Conservation (phyloP, 2,888 invertebrate species). For the Choreutis nemorana region DNA sequence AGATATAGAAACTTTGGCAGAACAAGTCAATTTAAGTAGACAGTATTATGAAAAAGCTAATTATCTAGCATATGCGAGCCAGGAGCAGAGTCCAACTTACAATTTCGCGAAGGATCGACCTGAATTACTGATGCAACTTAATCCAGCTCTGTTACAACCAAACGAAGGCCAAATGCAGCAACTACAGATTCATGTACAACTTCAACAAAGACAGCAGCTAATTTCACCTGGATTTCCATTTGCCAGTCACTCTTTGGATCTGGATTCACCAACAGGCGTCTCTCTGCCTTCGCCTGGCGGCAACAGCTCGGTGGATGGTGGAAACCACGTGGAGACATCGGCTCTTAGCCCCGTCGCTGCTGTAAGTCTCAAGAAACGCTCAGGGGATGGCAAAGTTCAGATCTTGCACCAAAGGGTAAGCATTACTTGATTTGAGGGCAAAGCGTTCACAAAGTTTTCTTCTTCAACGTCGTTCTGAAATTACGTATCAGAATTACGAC, state of each 20-base stretch:
- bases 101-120: conserved; percentile 70
- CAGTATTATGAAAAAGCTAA: conserved; percentile 59
- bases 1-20: conserved; percentile 79
- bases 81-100: conserved; percentile 65
- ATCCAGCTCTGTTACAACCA: conserved; percentile 60
- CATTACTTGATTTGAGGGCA: conserved; percentile 68
- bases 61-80: conserved; percentile 51
- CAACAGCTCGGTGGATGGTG: conserved; percentile 74
- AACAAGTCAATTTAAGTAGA: conserved; percentile 73
- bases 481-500: conserved; percentile 2
- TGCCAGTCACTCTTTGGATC: conserved; percentile 73
- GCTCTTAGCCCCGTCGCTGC: conserved; percentile 73
- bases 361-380: conserved; percentile 73
- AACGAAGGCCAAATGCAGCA: conserved; percentile 70
- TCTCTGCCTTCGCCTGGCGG: conserved; percentile 84
- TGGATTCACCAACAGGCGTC: conserved; percentile 77
- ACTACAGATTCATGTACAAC: conserved; percentile 74
- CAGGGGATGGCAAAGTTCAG: conserved; percentile 67
- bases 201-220: conserved; percentile 72
- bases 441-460: conserved; percentile 54
- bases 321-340: conserved; percentile 63
- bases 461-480: conserved; percentile 32
- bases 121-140: conserved; percentile 67
- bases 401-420: conserved; percentile 91
- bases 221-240: conserved; percentile 69